These are phyloP conservation scores for Caenorhabditis sp. DNA, from an alignment of 2,888 invertebrate genomes.

Conservation along the genomic window DNA sequence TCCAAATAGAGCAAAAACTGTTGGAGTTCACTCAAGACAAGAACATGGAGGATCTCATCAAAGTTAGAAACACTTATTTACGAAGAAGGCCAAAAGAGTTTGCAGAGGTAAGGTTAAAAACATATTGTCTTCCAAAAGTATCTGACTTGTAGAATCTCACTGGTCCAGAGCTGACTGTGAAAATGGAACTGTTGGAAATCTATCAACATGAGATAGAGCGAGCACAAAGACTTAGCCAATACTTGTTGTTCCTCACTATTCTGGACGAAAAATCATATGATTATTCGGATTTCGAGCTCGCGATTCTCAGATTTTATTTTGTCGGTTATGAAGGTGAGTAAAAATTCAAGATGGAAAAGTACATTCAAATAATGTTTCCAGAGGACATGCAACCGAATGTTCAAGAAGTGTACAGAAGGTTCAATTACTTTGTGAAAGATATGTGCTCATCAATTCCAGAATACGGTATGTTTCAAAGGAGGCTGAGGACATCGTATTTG, in stretches of 20 bases:
- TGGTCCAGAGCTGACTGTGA: neutral
- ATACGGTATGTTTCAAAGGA: neutral
- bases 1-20: conserved; percentile 1
- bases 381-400: neutral
- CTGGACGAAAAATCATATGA: neutral
- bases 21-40: neutral
- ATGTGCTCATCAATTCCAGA: neutral
- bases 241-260: neutral
- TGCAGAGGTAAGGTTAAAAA: neutral
- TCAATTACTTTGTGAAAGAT: neutral
- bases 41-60: neutral
- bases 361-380: neutral
- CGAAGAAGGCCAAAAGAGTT: conserved; percentile 2
- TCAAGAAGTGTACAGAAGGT: neutral
- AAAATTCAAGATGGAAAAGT: no score
- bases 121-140: neutral
- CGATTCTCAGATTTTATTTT: neutral
- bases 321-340: conserved; percentile 13
- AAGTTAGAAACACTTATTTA: conserved; percentile 3
- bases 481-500: no score
- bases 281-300: conserved; percentile 12
- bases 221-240: neutral
- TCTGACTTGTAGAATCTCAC: neutral
- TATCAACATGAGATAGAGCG: conserved; percentile 7
- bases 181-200: conserved; percentile 14